Conservation (phyloP, 1,140 invertebrate species). For the Aphidius gifuensis region DNA sequence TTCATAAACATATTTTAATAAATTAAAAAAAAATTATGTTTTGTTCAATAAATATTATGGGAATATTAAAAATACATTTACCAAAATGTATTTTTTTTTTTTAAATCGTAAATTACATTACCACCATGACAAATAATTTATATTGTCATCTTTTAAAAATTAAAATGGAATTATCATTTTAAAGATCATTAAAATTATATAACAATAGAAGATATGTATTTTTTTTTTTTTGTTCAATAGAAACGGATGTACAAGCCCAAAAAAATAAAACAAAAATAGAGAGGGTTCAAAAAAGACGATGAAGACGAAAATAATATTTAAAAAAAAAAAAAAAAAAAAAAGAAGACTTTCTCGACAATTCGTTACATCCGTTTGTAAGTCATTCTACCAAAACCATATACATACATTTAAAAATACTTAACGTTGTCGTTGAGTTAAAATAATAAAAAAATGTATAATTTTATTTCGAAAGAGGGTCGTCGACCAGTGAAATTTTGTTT, state of each 20-base stretch:
- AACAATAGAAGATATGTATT: no score
- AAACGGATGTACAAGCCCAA: no score
- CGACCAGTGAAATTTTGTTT: conserved; percentile 8
- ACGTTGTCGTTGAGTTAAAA: conserved; percentile 10
- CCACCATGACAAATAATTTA: no score
- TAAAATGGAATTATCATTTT: no score
- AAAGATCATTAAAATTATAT: no score
- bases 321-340: conserved; percentile 3
- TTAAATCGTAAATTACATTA: no score
- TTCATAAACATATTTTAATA: background rate
- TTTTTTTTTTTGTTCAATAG: no score
- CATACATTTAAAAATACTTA: background rate
- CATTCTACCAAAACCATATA: conserved; percentile 20
- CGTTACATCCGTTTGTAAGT: conserved; percentile 19
- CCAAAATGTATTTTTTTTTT: no score
- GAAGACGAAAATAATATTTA: background rate
- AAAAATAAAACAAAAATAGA: no score
- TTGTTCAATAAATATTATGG: no score
- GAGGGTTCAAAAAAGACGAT: background rate
- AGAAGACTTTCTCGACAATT: conserved; percentile 15
- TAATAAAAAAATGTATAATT: conserved; percentile 4
- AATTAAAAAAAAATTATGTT: background rate
- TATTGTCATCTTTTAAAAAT: no score
- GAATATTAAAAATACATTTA: no score
- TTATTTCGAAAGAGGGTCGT: background rate